Base-by-base conservation (phyloP, 2,888 invertebrate species). In the Campoletis raptor region DNA sequence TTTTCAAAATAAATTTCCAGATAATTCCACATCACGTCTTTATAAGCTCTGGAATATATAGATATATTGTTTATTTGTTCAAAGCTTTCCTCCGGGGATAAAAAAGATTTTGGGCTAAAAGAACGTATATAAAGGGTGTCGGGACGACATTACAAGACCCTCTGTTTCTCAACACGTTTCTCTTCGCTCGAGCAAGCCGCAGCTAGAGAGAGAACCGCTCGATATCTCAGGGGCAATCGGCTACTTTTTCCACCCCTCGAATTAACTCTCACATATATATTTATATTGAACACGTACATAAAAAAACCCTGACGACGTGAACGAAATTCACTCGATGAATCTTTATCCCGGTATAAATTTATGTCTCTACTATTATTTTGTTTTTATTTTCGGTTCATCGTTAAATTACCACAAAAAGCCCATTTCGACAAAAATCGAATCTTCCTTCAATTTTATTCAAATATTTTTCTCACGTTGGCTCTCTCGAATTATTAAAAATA, bases 201-300 rank as follows among this genome's bases (percentile, higher is more conserved):
- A n/a, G 30, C n/a, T n/a, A n/a, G 66, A n/a, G 40, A 37, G 66
- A 76, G 61, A 57, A 61, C 83, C 86, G 81, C 81, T 78, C 83
- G 77, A 78, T 86, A 83, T 83, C 76, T 83, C 81, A 73, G 72
- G 72, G 80, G 80, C 76, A 81, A 83, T 86, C 82, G 64, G 54
- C 30, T 18, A 61, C 64, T 72, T 82, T 86, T 81, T 73, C 45
- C 72, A 54, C 64, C 64, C 78, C 78, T n/a, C 54, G 72, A 83
- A 83, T 80, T 80, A 76, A 69, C 70, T 69, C 48, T 57, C 57
- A 0, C 30, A 12, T 48, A 36, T 66, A 24, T 79, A 70, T 73
- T 2, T 52, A 21, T 74, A 64, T 66, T 3, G 30, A 30, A 30
- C 30, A 64, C 10, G 5, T 21, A 1, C 37, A 12, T 64, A 54